These are phyloP conservation scores for Pocillopora meandrina DNA, from an alignment of 92 coral and sea anemone genomes.

Conservation along the genomic window DNA sequence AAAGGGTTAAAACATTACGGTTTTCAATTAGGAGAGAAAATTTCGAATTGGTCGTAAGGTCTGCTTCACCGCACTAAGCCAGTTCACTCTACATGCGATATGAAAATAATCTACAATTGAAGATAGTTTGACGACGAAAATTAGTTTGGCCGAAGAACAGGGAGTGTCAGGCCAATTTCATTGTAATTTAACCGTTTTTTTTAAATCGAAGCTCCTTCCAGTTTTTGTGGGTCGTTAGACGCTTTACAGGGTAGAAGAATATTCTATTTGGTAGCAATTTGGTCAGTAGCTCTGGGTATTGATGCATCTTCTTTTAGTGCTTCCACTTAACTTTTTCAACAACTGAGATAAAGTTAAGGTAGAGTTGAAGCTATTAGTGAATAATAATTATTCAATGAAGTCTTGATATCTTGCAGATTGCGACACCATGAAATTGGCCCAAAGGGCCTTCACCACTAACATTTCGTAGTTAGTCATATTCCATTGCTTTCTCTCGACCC, in stretches of 20 bases:
- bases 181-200: neutral
- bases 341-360: neutral
- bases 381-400: neutral
- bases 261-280: neutral
- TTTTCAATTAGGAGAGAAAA: neutral
- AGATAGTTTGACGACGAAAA: neutral
- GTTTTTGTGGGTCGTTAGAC: neutral
- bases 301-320: neutral
- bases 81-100: neutral
- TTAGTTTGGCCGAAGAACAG: neutral
- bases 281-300: too few relatives aligned
- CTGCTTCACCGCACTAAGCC: neutral
- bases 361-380: neutral
- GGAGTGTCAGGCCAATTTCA: neutral
- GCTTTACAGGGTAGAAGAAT: neutral
- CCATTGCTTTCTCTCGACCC: too few relatives aligned
- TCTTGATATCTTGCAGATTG: neutral
- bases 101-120: too few relatives aligned
- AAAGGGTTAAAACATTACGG: neutral
- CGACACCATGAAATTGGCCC: neutral
- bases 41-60: too few relatives aligned
- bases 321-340: neutral
- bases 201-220: neutral
- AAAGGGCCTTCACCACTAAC: too few relatives aligned
- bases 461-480: too few relatives aligned